Conservation (phyloP, 2,113 vertebrate species). For the Peromyscus polionotus region DNA sequence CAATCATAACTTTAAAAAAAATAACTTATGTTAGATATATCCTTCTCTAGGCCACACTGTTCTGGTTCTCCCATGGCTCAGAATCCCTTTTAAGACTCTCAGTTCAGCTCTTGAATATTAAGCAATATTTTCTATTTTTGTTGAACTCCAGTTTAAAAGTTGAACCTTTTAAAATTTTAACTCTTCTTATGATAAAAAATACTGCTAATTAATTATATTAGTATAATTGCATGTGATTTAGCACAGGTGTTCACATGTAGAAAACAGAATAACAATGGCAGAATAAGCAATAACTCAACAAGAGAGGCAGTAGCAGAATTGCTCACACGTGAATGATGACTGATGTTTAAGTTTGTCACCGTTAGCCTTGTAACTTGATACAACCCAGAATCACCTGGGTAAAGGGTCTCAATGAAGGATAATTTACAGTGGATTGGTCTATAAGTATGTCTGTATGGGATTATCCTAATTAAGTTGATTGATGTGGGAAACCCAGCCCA, state of each 20-base stretch:
- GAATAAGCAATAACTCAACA: neutral
- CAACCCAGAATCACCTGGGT: neutral
- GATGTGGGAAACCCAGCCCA: neutral
- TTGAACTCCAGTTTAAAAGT: constrained; percentile 28
- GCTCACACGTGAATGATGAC: neutral
- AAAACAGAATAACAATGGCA: neutral
- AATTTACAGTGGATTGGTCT: neutral
- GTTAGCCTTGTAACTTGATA: neutral
- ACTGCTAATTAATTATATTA: constrained; percentile 20
- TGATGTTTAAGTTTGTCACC: neutral
- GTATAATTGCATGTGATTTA: neutral
- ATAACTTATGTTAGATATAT: neutral
- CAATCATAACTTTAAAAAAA: constrained; percentile 2
- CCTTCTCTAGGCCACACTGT: neutral
- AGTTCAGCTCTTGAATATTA: neutral
- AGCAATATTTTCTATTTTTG: neutral
- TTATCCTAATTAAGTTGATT: neutral
- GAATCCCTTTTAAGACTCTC: neutral
- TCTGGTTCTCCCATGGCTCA: neutral
- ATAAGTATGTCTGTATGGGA: too few species aligned
- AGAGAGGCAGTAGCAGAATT: neutral
- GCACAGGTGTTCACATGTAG: neutral
- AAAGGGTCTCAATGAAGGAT: neutral
- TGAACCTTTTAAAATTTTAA: neutral
- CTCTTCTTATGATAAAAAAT: constrained; percentile 34